Conservation (phyloP, 1,140 invertebrate species). For the Drosophila tristis region DNA sequence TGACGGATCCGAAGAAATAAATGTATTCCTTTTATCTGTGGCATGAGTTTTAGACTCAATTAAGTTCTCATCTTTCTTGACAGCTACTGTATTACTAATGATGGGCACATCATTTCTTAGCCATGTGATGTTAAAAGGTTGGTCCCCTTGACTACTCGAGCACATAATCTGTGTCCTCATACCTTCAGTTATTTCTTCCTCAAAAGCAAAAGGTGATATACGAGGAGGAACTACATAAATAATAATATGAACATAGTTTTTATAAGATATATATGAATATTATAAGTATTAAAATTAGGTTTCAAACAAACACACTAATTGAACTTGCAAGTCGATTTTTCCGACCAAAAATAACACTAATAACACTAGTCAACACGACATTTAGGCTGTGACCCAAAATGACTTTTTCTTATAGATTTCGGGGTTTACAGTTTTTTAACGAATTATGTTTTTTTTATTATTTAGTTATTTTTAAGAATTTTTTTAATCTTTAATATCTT, state of each 20-base stretch:
- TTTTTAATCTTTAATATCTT: no score
- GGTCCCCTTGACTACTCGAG: slow-evolving; percentile 90
- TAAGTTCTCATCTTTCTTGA: slow-evolving; percentile 3
- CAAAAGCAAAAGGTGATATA: slow-evolving; percentile 87
- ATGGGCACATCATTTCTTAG: slow-evolving; percentile 85
- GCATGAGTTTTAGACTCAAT: slow-evolving; percentile 6
- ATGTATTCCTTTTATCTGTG: slow-evolving; percentile 35
- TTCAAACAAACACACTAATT: no score
- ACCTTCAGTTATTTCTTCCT: slow-evolving; percentile 89
- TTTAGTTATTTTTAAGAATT: no score
- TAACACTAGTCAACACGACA: no score
- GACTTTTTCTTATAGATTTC: no score
- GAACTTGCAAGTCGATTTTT: no score
- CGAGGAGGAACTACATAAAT: slow-evolving; percentile 87
- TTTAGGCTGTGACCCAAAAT: no score
- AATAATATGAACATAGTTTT: slow-evolving; percentile 15
- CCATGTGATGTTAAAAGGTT: slow-evolving; percentile 90
- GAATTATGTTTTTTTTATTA: no score
- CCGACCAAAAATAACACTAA: no score
- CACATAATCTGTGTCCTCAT: slow-evolving; percentile 91
- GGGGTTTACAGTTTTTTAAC: no score
- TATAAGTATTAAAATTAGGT: no score
- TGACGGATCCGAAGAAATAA: slow-evolving; percentile 56
- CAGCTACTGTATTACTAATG: slow-evolving; percentile 32
- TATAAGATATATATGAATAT: no score